These are phyloP conservation scores for Dryadula phaetusa DNA, from an alignment of 2,888 invertebrate species.

Conservation along the genomic window DNA sequence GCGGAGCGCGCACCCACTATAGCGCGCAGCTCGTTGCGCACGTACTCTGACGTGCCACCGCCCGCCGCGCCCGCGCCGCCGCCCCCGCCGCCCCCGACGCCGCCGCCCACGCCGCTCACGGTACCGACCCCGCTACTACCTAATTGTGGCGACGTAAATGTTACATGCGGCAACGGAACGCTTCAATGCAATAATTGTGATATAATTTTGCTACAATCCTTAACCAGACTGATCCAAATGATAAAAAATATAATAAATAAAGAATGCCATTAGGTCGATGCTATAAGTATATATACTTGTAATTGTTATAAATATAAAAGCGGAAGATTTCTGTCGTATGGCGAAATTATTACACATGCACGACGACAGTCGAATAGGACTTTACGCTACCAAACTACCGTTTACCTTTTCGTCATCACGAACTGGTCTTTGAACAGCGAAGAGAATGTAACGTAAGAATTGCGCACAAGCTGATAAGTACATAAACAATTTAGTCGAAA, in stretches of 20 bases:
- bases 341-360: slow-evolving; percentile 45
- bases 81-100: slow-evolving; percentile 56
- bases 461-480: slow-evolving; percentile 6
- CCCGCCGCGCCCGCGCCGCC: slow-evolving; percentile 57
- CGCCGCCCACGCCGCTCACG: slow-evolving; percentile 18
- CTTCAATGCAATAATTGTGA: not conserved
- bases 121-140: slow-evolving; percentile 44
- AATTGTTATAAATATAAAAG: slow-evolving; percentile 39
- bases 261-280: slow-evolving; percentile 26
- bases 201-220: not conserved
- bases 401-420: slow-evolving; percentile 35
- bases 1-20: slow-evolving; percentile 93
- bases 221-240: slow-evolving; percentile 46
- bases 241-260: slow-evolving; percentile 28
- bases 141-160: not conserved
- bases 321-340: slow-evolving; percentile 41
- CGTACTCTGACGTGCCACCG: slow-evolving; percentile 92
- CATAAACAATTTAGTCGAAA: not conserved
- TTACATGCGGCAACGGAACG: slow-evolving; percentile 12
- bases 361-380: slow-evolving; percentile 37
- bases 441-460: slow-evolving; percentile 27
- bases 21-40: slow-evolving; percentile 95
- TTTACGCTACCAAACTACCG: slow-evolving; percentile 36
- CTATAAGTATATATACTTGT: slow-evolving; percentile 34
- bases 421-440: slow-evolving; percentile 24